Evolutionary conservation across 2,113 vertebrate genomes (phyloP).

Genomic region (Sminthopsis crassicaudata): DNA sequence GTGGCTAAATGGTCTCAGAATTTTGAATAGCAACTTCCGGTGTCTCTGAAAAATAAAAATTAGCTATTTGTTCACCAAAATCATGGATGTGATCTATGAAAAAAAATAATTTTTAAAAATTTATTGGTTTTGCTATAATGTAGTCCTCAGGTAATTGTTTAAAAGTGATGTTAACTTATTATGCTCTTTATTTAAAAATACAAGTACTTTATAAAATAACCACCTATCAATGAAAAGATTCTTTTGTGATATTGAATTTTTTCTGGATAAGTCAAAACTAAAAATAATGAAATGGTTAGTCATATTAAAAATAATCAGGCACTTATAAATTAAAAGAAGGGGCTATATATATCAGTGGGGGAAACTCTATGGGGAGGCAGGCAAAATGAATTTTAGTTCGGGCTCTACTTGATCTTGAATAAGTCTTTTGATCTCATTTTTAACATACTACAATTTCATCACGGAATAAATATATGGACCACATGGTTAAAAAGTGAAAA

Average conservation of each 20-base stretch:
- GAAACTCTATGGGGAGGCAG: background rate
- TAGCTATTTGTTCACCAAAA: constrained; percentile 50
- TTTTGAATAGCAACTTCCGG: constrained; percentile 47
- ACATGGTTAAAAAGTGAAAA: constrained; percentile 22
- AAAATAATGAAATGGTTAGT: background rate
- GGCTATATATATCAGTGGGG: background rate
- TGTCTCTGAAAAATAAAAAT: constrained; percentile 62
- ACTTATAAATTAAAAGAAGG: background rate
- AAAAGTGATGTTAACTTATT: constrained; percentile 52
- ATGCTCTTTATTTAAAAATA: constrained; percentile 8
- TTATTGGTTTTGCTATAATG: constrained; percentile 61
- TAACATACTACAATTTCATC: background rate
- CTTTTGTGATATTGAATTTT: background rate
- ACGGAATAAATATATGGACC: background rate
- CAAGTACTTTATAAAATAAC: constrained; percentile 64
- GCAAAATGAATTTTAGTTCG: background rate
- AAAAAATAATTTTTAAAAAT: constrained; percentile 60
- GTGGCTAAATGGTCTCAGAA: constrained; percentile 26
- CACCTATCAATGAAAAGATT: background rate
- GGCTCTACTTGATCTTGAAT: background rate
- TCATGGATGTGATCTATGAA: constrained; percentile 33
- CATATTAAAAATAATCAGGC: background rate
- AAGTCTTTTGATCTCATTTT: background rate
- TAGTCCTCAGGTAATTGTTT: constrained; percentile 68
- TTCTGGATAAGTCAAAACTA: background rate